phyloP scores from a whole-genome alignment of 2,797 vertebrate genomes.

The Valencia hispanica region DNA sequence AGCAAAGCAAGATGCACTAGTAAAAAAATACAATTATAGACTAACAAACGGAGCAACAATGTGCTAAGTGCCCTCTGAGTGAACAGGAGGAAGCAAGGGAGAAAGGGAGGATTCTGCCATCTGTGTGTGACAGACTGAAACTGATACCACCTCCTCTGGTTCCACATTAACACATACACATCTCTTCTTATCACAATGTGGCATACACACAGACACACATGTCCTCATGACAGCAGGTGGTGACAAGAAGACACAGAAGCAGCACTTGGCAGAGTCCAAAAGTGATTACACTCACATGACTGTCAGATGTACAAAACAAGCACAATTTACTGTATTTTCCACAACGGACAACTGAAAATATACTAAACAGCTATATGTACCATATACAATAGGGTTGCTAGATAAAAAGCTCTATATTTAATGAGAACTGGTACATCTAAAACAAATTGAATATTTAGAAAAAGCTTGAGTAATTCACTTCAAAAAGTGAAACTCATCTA shows the following conservation, averaged over 20 bases:
- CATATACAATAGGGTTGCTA: slow-evolving; percentile 3
- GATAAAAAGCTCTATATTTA: not conserved
- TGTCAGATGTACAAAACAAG: slow-evolving; percentile 17
- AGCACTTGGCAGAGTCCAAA: slow-evolving; percentile 43
- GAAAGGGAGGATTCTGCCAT: slow-evolving; percentile 62
- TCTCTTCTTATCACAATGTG: slow-evolving; percentile 32
- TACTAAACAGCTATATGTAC: slow-evolving; percentile 10
- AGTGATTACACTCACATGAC: slow-evolving; percentile 10
- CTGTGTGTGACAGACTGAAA: slow-evolving; percentile 79
- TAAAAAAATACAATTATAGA: slow-evolving; percentile 18
- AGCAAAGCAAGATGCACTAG: slow-evolving; percentile 25
- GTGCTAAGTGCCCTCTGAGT: slow-evolving; percentile 42
- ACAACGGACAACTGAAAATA: slow-evolving; percentile 1
- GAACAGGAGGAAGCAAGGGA: slow-evolving; percentile 6
- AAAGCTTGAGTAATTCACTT: not conserved
- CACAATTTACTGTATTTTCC: slow-evolving; percentile 2
- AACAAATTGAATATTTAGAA: not conserved
- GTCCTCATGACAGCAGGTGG: slow-evolving; percentile 61
- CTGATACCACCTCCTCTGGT: slow-evolving; percentile 60
- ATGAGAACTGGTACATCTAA: not conserved
- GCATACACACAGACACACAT: slow-evolving; percentile 11
- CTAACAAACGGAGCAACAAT: slow-evolving; percentile 25
- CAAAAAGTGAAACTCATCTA: not conserved
- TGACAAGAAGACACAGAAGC: slow-evolving; percentile 50
- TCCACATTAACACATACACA: slow-evolving; percentile 24